Evolutionary conservation across 1,140 invertebrate genomes (phyloP).

Genomic region (Scaptomyza graminum): DNA sequence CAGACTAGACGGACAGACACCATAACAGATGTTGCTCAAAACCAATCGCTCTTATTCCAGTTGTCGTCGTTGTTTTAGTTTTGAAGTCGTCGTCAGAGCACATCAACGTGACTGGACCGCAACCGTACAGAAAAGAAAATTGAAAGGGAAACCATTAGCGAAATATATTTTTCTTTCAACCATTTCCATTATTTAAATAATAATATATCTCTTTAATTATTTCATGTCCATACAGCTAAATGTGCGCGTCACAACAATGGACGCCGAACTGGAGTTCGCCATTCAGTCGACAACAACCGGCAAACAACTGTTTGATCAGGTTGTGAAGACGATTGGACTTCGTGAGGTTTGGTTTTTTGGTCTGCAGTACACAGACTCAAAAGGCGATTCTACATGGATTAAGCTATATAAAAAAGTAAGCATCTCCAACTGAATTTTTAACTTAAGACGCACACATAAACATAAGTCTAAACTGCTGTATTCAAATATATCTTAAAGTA

Average conservation of each 20-base stretch:
- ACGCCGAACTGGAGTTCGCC: slow-evolving; percentile 99
- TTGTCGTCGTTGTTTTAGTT: too few species aligned
- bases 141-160: too few species aligned
- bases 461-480: too few species aligned
- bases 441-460: slow-evolving; percentile 5
- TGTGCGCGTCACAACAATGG: slow-evolving; percentile 99
- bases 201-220: slow-evolving; percentile 2
- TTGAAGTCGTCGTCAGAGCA: too few species aligned
- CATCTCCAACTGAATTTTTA: not conserved
- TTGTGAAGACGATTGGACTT: slow-evolving; percentile 99
- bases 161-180: too few species aligned
- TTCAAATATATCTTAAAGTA: not conserved
- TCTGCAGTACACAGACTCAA: slow-evolving; percentile 98
- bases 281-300: slow-evolving; percentile 99
- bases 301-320: slow-evolving; percentile 99
- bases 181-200: not conserved
- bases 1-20: too few species aligned
- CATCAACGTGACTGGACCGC: too few species aligned
- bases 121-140: too few species aligned
- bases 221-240: slow-evolving; percentile 90
- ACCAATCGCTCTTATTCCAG: too few species aligned
- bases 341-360: slow-evolving; percentile 99
- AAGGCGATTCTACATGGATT: slow-evolving; percentile 99
- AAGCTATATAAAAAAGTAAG: slow-evolving; percentile 99
- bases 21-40: too few species aligned